A percentile compares a stretch with the other conserved stretches of the same genome.
phyloP scores from a whole-genome alignment of 2,888 invertebrate species.

The Drosophila birchii region DNA sequence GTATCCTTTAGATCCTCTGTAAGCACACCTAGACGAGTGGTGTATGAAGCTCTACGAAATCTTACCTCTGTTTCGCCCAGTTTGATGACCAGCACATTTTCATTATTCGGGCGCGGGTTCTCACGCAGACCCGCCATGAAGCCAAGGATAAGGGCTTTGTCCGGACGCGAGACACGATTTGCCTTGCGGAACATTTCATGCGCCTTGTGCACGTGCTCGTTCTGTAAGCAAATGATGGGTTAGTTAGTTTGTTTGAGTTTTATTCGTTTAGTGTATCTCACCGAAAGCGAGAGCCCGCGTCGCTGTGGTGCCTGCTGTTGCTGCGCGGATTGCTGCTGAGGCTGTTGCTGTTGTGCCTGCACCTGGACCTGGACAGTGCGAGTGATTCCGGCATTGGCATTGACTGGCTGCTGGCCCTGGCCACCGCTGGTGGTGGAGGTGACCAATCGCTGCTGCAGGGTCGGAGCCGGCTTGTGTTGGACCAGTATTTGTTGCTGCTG shows the following conservation, averaged over 20 bases:
- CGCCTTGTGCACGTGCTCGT: slow-evolving; percentile 98
- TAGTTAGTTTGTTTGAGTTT: neutral
- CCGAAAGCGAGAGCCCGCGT: slow-evolving; percentile 84
- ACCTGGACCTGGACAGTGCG: slow-evolving; percentile 82
- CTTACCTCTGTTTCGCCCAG: slow-evolving; percentile 92
- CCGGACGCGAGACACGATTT: slow-evolving; percentile 97
- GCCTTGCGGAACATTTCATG: slow-evolving; percentile 99
- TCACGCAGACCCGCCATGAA: slow-evolving; percentile 99
- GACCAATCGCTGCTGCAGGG: slow-evolving; percentile 77
- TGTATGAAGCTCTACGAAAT: neutral
- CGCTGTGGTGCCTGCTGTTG: slow-evolving; percentile 78
- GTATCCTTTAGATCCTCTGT: neutral
- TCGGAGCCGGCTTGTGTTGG: slow-evolving; percentile 82
- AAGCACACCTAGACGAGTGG: neutral
- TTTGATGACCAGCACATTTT: slow-evolving; percentile 98
- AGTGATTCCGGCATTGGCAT: slow-evolving; percentile 60
- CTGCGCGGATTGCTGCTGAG: slow-evolving; percentile 71
- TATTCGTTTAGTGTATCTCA: slow-evolving; percentile 49
- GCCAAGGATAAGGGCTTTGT: slow-evolving; percentile 98
- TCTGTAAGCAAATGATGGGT: slow-evolving; percentile 85
- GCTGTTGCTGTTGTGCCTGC: slow-evolving; percentile 72
- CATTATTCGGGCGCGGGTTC: slow-evolving; percentile 98
- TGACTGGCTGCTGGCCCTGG: slow-evolving; percentile 59
- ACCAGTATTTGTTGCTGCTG: slow-evolving; percentile 83
- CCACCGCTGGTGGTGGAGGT: slow-evolving; percentile 72